Base-by-base conservation (phyloP, 2,113 vertebrate species). In the Lutjanus erythropterus region DNA sequence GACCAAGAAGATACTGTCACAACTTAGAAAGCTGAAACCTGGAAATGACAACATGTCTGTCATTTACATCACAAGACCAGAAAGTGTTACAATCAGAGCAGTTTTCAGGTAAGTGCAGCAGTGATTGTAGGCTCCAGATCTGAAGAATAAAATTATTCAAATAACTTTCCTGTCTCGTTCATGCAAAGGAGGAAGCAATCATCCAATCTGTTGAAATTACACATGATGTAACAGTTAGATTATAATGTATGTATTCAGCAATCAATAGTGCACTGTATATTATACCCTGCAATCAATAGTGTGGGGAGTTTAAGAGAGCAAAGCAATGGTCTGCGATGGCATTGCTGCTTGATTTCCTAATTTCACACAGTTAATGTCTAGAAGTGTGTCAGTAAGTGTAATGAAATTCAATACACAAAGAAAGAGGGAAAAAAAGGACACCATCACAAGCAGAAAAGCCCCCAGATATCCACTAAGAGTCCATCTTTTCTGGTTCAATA, bases 401-500 rank as follows among this genome's bases (percentile, higher is more conserved):
- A 39, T 69, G 55, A 71, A 86, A 91, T 29, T 75, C 69, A 89
- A 87, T 49, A 75, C 64, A 41, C 27, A 10, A 4, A 1, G 12
- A 31, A 8, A 15, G 14, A 77, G 6, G 1, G 12, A 31, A 8
- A 15, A 18, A 77, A 49, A 75, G 15, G 60, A 77, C 67, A 49
- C 59, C 75, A 58, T 80, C 64, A 72, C 37, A 16, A 59, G 74
- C 60, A 78, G 74, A 71, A 80, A 79, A 83, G 42, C 78, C 79
- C 39, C 55, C 27, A 81, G 83, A 86, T 76, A 84, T 88, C 85
- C 85, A 52, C 83, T 68, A 76, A 83, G 82, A 81, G 73, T 81
- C 90, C 78, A 76, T 80, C 65, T 80, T 87, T 87, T 90, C 82
- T 85, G 80, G 23, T 89, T 88, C 89, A 88, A 11, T 85, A 61